A percentile compares a stretch with the other conserved stretches of the same genome.
phyloP scores from a whole-genome alignment of 2,113 vertebrate genomes.

The Anarhynchus alexandrinus region DNA sequence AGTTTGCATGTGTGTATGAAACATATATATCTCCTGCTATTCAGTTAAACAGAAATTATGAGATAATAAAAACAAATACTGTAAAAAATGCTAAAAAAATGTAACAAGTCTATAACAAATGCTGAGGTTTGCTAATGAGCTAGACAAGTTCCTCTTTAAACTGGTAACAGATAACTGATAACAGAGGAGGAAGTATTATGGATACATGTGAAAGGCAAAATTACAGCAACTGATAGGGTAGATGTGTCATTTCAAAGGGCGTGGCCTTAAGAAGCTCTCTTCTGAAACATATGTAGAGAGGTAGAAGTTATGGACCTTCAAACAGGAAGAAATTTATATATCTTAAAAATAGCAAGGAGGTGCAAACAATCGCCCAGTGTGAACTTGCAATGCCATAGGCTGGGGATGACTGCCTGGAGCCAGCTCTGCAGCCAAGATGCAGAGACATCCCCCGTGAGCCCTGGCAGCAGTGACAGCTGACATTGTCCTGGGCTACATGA shows the following conservation, averaged over 20 bases:
- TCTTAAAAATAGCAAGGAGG: background rate
- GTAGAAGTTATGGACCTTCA: background rate
- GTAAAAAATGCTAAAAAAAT: background rate
- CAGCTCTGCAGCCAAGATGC: background rate
- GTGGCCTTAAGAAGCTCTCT: background rate
- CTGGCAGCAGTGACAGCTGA: background rate
- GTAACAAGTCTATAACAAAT: background rate
- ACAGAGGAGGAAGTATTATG: background rate
- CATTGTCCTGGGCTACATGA: background rate
- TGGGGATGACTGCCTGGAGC: background rate
- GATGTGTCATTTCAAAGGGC: background rate
- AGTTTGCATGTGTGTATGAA: background rate
- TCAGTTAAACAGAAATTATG: background rate
- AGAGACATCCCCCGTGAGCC: background rate
- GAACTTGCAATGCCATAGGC: background rate
- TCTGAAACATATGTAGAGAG: background rate
- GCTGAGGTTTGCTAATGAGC: background rate
- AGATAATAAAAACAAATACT: background rate
- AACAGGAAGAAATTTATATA: background rate
- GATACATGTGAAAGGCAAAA: background rate
- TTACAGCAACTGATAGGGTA: background rate
- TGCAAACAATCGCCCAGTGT: background rate
- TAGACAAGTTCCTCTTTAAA: background rate
- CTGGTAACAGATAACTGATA: background rate
- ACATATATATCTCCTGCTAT: background rate